These are phyloP conservation scores for Erynnis tages DNA, from an alignment of 2,888 invertebrate genomes.

Conservation along the genomic window DNA sequence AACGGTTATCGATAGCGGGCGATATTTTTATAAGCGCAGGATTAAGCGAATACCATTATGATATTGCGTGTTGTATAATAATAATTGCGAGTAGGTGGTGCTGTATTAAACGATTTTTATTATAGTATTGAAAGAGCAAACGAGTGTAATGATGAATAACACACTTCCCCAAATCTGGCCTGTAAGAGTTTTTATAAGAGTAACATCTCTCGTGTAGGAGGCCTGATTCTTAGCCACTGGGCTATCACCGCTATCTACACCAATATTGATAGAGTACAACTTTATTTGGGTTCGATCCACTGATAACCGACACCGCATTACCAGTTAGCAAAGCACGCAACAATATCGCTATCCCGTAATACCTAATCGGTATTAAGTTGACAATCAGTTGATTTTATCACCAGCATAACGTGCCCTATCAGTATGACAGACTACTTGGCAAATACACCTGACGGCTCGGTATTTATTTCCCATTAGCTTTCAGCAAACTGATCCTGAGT, in stretches of 20 bases:
- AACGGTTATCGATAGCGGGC: neutral
- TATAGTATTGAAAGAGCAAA: no score
- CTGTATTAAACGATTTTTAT: neutral
- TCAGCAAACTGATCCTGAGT: no score
- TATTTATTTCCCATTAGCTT: conserved; percentile 24
- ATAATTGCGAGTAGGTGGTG: neutral
- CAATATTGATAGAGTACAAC: no score
- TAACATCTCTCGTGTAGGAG: no score
- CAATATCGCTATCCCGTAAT: conserved; percentile 8
- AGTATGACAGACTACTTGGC: conserved; percentile 13
- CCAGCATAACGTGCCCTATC: conserved; percentile 9
- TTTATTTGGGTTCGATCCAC: conserved; percentile 1
- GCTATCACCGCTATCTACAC: no score
- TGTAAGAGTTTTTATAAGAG: no score
- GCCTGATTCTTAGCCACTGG: no score
- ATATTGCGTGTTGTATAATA: neutral
- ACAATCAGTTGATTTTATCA: conserved; percentile 12
- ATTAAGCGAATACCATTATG: neutral
- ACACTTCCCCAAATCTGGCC: no score
- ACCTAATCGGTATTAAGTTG: conserved; percentile 9
- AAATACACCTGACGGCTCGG: conserved; percentile 13
- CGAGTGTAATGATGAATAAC: no score
- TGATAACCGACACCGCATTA: neutral
- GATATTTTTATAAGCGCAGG: conserved; percentile 1
- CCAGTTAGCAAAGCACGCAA: neutral